These are phyloP conservation scores for Xanthia togata DNA, from an alignment of 2,888 invertebrate species.

Conservation along the genomic window DNA sequence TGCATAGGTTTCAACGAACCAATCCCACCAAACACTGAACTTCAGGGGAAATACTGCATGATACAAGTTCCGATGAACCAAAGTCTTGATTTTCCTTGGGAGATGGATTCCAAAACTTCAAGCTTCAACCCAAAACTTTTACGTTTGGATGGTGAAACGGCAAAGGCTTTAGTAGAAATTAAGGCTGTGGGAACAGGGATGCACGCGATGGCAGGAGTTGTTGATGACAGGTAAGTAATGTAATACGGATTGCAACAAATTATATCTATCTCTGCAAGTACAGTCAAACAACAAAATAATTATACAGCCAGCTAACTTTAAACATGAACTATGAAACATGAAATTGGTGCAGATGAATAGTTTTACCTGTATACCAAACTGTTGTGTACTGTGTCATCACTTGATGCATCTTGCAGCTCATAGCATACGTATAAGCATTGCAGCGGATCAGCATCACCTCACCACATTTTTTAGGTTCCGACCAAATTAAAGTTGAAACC, in stretches of 20 bases:
- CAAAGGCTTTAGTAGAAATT: conserved; percentile 29
- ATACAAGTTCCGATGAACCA: conserved; percentile 70
- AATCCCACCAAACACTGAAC: conserved; percentile 48
- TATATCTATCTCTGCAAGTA: not conserved
- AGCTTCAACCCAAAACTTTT: conserved; percentile 56
- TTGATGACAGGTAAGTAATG: conserved; percentile 55
- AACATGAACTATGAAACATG: too few species aligned
- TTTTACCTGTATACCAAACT: not conserved
- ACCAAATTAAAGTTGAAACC: not conserved
- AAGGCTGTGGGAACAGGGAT: conserved; percentile 30
- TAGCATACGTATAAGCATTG: not conserved
- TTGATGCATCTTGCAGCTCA: not conserved
- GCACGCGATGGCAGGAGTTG: conserved; percentile 46
- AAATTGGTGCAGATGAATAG: not conserved
- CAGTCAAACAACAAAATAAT: not conserved
- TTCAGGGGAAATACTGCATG: conserved; percentile 78
- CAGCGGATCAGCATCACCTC: not conserved
- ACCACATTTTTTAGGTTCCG: not conserved
- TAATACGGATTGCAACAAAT: not conserved
- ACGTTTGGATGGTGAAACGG: conserved; percentile 49
- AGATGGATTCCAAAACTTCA: not conserved
- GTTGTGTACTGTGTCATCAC: not conserved
- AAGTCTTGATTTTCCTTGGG: conserved; percentile 53
- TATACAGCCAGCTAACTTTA: not conserved
- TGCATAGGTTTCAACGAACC: conserved; percentile 70